Conservation (phyloP, 2,113 vertebrate genomes). For the Atractosteus spatula region DNA sequence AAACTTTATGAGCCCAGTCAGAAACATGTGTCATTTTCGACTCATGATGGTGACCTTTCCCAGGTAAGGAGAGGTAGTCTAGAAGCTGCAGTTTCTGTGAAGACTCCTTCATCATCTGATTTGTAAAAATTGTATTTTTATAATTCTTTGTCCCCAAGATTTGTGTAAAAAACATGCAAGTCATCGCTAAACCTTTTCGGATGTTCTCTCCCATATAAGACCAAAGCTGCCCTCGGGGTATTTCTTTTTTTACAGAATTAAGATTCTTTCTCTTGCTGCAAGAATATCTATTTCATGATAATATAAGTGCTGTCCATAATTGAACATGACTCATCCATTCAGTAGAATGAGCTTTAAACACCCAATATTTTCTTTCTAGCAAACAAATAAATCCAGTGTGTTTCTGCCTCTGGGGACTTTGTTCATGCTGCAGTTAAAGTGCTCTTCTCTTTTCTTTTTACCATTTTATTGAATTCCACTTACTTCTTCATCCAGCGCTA, state of each 20-base stretch:
- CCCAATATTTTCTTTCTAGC: conserved; percentile 17
- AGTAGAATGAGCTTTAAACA: conserved; percentile 18
- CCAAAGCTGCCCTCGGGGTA: conserved; percentile 6
- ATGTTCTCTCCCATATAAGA: not conserved
- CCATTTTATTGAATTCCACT: conserved; percentile 13
- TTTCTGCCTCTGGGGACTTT: conserved; percentile 22
- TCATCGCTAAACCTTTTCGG: no score
- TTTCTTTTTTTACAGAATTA: conserved; percentile 19
- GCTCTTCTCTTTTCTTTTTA: conserved; percentile 23
- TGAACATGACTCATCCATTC: not conserved
- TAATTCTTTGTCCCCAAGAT: no score
- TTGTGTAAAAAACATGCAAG: no score
- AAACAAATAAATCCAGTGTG: conserved; percentile 26
- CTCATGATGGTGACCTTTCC: no score
- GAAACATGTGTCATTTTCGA: no score
- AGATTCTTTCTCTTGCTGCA: conserved; percentile 9
- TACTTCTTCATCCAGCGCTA: conserved; percentile 52
- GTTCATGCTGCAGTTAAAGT: conserved; percentile 30
- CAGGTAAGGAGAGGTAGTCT: no score
- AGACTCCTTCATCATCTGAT: no score
- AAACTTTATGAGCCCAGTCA: no score
- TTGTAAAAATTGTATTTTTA: no score
- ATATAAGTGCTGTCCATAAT: not conserved
- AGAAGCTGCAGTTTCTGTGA: no score
- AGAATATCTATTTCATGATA: not conserved